Conservation (phyloP, 2,113 vertebrate genomes). For the Candoia aspera region DNA sequence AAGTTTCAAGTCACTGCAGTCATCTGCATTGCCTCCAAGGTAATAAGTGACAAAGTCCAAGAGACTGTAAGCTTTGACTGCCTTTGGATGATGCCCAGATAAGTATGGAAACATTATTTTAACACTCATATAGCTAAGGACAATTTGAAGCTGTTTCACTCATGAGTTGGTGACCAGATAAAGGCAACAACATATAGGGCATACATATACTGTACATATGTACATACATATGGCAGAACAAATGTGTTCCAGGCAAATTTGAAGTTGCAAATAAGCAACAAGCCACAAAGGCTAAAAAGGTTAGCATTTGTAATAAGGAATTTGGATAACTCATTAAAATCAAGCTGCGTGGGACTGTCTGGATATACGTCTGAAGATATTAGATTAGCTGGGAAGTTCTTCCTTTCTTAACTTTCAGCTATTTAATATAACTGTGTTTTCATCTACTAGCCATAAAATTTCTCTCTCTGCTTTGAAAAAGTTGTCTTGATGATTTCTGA, state of each 20-base stretch:
- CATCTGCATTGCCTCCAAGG: background rate
- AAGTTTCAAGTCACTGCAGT: background rate
- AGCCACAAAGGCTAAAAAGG: background rate
- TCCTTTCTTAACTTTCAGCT: background rate
- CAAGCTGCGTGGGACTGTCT: background rate
- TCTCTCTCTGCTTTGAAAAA: background rate
- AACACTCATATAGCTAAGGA: background rate
- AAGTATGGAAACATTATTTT: background rate
- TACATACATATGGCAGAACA: background rate
- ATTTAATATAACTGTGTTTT: background rate
- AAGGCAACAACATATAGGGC: background rate
- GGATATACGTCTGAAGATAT: background rate
- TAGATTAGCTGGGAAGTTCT: background rate
- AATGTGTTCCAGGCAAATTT: background rate
- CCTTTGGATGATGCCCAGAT: background rate
- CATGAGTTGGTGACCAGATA: background rate
- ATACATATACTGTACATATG: too few relatives aligned
- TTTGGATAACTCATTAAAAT: background rate
- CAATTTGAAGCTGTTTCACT: background rate
- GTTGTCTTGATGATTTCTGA: background rate
- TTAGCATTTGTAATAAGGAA: background rate
- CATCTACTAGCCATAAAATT: background rate
- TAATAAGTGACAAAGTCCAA: background rate
- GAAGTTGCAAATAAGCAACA: background rate
- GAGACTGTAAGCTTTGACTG: background rate